phyloP scores from a whole-genome alignment of 2,113 vertebrate species.

The Vulpes ferrilata region DNA sequence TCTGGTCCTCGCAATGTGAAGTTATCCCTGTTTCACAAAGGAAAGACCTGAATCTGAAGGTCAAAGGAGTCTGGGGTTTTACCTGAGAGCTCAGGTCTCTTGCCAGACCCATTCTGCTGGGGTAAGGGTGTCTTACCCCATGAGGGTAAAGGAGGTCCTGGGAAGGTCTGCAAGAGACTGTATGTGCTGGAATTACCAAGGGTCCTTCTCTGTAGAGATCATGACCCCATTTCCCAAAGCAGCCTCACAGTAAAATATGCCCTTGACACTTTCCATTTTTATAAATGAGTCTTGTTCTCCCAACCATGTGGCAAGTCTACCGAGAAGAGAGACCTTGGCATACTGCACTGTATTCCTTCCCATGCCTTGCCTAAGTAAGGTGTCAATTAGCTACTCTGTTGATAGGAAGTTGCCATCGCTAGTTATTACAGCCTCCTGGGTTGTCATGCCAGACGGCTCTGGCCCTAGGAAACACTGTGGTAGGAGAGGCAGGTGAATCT shows the following conservation, averaged over 20 bases:
- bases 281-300: constrained; percentile 30
- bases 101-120: not conserved
- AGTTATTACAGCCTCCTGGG: not conserved
- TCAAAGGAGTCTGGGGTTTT: constrained; percentile 17
- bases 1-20: not conserved
- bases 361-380: not conserved
- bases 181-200: not conserved
- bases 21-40: constrained; percentile 27
- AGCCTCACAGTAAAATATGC: not conserved
- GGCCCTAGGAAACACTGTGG: not conserved
- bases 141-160: not conserved
- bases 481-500: constrained; percentile 19
- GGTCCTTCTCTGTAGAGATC: not conserved
- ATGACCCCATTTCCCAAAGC: constrained; percentile 7
- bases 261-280: constrained; percentile 18
- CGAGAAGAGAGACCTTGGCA: constrained; percentile 42
- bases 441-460: not conserved
- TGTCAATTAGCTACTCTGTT: constrained; percentile 27
- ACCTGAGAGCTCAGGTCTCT: constrained; percentile 1
- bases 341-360: constrained; percentile 41
- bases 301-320: constrained; percentile 21
- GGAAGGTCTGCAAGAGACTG: not conserved
- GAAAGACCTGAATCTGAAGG: not conserved
- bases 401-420: constrained; percentile 15
- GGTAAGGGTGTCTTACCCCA: not conserved